Conservation (phyloP, 23 tunicate species). For the Halocynthia aurantium region DNA sequence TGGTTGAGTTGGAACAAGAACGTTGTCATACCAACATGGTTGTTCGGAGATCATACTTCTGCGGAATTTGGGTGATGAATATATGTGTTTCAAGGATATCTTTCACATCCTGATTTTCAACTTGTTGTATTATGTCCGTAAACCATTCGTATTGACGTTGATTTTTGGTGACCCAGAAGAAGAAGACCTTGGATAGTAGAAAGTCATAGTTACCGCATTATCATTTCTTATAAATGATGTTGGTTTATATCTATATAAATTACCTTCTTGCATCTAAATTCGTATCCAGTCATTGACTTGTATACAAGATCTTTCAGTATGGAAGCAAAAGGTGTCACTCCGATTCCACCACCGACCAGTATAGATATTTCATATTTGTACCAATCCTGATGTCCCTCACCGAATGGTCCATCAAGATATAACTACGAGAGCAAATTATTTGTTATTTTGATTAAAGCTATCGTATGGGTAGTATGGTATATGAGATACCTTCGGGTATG, state of each 20-base stretch:
- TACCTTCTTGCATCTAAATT: conserved; percentile 64
- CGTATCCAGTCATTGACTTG: conserved; percentile 23
- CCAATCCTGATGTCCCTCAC: conserved; percentile 98
- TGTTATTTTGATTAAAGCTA: too few species aligned
- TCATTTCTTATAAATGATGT: too few species aligned
- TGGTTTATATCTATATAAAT: too few species aligned
- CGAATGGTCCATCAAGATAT: conserved; percentile 90
- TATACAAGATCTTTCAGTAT: conserved; percentile 75
- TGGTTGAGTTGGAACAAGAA: not conserved
- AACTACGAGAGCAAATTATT: conserved; percentile 11
- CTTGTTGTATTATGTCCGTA: conserved; percentile 76
- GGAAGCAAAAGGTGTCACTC: conserved; percentile 96
- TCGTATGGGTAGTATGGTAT: too few species aligned
- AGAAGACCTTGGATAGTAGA: conserved; percentile 49
- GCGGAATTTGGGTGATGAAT: conserved; percentile 82
- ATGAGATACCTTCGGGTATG: conserved; percentile 59
- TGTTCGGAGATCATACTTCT: conserved; percentile 79
- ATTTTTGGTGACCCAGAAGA: conserved; percentile 80
- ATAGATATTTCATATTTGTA: conserved; percentile 80
- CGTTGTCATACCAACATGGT: conserved; percentile 66
- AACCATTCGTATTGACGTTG: conserved; percentile 96
- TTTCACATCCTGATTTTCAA: conserved; percentile 40
- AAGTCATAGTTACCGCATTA: too few species aligned
- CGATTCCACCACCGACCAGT: conserved; percentile 93
- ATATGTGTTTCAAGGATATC: conserved; percentile 71